Evolutionary conservation across 2,888 invertebrate genomes (phyloP), one percentile per base, ranked within the genome.

Genomic region (Hydroisotoma schaefferi): DNA sequence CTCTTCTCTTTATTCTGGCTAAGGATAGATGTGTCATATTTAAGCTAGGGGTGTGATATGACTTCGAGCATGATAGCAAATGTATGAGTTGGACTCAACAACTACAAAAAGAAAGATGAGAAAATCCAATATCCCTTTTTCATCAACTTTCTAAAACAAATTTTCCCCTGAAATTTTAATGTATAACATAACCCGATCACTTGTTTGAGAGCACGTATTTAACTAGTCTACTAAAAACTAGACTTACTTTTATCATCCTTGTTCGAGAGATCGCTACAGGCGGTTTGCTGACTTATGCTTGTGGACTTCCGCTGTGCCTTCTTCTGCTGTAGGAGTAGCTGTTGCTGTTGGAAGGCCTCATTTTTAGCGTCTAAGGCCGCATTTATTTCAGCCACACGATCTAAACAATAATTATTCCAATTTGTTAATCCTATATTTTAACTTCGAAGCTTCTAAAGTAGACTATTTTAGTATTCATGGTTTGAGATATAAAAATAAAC

Each of bases 321-420:
- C 26, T n/a, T n/a, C n/a, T n/a, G n/a, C n/a, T n/a, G n/a, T n/a
- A n/a, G n/a, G n/a, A n/a, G n/a, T n/a, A n/a, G n/a, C n/a, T n/a
- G n/a, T n/a, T n/a, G n/a, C n/a, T n/a, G n/a, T n/a, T n/a, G n/a
- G n/a, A 28, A 1, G 23, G 20, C 52, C 29, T 47, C 59, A 6
- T 59, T 33, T 1, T 63, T 60, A 6, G 38, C 59, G n/a, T 67
- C 69, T 20, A 67, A 63, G 29, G 59, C 69, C 2, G 56, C 63
- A 63, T 67, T 69, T 26, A 51, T 48, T 38, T 54, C 25, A 1
- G 25, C 49, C n/a, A 69, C 61, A 33, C 67, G 56, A 12, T 4
- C 69, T 69, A 57, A 10, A 61, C 10, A 43, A 43, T 20, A 15
- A 15, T 10, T 43, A 43, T 18, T 33, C 15, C 33, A 33, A 8